Evolutionary conservation across 2,113 vertebrate genomes (phyloP).

Genomic region (Gambusia holbrooki): DNA sequence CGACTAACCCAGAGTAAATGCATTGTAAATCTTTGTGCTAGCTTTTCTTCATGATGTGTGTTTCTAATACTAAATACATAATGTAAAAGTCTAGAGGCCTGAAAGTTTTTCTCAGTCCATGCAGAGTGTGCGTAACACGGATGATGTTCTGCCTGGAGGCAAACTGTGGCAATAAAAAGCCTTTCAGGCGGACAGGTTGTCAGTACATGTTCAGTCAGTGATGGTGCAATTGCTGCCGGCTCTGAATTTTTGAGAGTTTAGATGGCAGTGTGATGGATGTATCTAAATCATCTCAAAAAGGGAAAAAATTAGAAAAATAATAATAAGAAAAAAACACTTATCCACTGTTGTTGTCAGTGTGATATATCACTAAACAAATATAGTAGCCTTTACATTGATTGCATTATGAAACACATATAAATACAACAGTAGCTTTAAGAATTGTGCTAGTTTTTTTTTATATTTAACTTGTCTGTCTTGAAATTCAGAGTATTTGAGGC

Average conservation of each 20-base stretch:
- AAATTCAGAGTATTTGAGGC: background rate
- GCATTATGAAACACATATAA: background rate
- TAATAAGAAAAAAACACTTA: background rate
- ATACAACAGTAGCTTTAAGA: background rate
- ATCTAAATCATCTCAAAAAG: constrained; percentile 6
- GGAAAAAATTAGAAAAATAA: too few relatives aligned
- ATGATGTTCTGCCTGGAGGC: constrained; percentile 72
- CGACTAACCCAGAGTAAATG: constrained; percentile 49
- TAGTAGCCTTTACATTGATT: background rate
- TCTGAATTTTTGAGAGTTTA: constrained; percentile 48
- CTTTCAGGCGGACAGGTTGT: constrained; percentile 75
- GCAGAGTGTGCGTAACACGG: constrained; percentile 63
- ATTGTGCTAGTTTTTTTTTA: background rate
- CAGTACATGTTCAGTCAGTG: constrained; percentile 65
- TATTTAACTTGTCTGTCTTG: background rate
- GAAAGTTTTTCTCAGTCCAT: constrained; percentile 50
- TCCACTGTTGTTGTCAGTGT: too few relatives aligned
- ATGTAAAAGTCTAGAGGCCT: constrained; percentile 62
- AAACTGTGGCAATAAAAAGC: constrained; percentile 76
- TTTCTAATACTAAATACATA: constrained; percentile 77
- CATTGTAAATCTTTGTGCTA: constrained; percentile 55
- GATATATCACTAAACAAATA: too few relatives aligned
- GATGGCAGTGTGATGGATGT: constrained; percentile 23
- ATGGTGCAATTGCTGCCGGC: constrained; percentile 58
- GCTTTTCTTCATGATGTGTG: constrained; percentile 52